Base-by-base conservation (phyloP, 2,888 invertebrate genomes). In the Melangyna quadrimaculata region DNA sequence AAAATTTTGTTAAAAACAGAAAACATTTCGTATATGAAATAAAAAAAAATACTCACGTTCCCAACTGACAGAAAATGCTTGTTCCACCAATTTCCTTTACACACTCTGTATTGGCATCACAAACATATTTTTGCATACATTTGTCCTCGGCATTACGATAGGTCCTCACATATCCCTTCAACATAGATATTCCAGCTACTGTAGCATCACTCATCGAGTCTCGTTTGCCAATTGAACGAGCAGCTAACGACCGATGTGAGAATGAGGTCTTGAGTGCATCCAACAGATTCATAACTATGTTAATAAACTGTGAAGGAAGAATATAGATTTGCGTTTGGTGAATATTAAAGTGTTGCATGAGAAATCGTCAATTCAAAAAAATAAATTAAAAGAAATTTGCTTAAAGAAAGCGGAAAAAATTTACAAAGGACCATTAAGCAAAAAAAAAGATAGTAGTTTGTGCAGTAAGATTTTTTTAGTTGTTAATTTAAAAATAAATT, bases 181-280 rank as follows among this genome's bases (percentile, higher is more conserved):
- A 93, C 95, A 98, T 96, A 78, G 97, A 94, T 88, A 98, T 96
- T 69, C 97, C 95, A 61, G 98, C 98, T 19, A 97, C 94, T 10
- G 97, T 95, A 17, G 97, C 97, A 90, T 98, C 98, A 89, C 97
- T 97, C 88, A 97, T 94, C n/a, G 96, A 95, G 92, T 97, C 97
- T 89, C 96, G 96, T 91, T 95, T 95, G 88, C 98, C 97, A 89
- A 97, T 93, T 70, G 96, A 96, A 79, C 97, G 94, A 40, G 98
- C 97, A 12, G 95, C 94, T 89, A 97, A 92, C 19, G 97, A 97
- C 89, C 98, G 95, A 92, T 98, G 97, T 35, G 97, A 97, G 94
- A 98, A 97, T 43, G 97, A 97, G 32, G 97, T 97, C 93, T 97
- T 97, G 91, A 98, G 93, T 77, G 98, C 97, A 90, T 98, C 98